phyloP scores from a whole-genome alignment of 23 tunicate genomes.

The Aplidium turbinatum region DNA sequence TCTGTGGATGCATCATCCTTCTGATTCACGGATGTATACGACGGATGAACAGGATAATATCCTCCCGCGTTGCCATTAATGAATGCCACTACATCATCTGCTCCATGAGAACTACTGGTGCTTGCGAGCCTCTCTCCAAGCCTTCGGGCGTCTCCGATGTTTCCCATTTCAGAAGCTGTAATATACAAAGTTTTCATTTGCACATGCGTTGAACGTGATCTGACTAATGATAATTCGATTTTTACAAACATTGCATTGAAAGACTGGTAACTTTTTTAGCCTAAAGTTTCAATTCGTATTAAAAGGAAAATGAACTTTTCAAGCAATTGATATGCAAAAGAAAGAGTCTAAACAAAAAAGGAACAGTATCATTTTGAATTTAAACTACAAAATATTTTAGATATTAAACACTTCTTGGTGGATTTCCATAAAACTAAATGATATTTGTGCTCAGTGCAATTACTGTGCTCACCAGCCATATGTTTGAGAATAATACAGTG shows the following conservation, averaged over 20 bases:
- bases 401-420: too few relatives aligned
- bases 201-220: neutral
- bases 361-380: neutral
- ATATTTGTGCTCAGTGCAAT: too few relatives aligned
- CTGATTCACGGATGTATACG: too few relatives aligned
- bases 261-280: neutral
- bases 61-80: too few relatives aligned
- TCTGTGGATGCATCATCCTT: too few relatives aligned
- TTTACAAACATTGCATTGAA: neutral
- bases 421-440: too few relatives aligned
- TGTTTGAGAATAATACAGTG: too few relatives aligned
- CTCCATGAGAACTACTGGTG: too few relatives aligned
- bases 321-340: neutral
- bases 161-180: constrained; percentile 63
- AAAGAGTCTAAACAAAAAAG: neutral
- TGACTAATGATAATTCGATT: neutral
- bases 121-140: constrained; percentile 44
- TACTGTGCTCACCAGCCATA: too few relatives aligned
- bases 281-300: neutral
- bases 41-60: too few relatives aligned
- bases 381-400: neutral
- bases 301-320: neutral
- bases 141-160: constrained; percentile 50
- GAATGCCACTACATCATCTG: too few relatives aligned
- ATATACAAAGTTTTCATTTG: neutral